Conservation (phyloP, 2,113 vertebrate genomes). For the Tychaedon coryphoeus region DNA sequence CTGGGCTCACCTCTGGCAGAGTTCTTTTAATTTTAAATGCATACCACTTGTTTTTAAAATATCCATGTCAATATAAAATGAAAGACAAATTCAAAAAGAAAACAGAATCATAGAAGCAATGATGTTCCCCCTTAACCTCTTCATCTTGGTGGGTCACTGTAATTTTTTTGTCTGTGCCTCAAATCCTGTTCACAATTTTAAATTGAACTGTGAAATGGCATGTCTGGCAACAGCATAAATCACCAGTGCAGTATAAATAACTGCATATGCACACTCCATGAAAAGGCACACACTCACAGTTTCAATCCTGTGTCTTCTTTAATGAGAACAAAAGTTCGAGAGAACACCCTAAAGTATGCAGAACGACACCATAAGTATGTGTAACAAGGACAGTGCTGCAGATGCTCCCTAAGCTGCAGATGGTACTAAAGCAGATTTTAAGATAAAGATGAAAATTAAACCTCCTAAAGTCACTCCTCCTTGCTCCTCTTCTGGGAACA, state of each 20-base stretch:
- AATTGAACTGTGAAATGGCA: neutral
- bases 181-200: neutral
- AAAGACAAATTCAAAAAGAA: neutral
- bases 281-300: neutral
- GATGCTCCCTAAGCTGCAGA: neutral
- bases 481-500: neutral
- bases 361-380: neutral
- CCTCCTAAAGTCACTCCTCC: neutral
- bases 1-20: neutral
- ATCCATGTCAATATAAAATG: rapidly evolving
- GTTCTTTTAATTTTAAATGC: neutral
- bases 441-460: slow-evolving; percentile 17
- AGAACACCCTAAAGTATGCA: neutral
- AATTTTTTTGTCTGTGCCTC: neutral
- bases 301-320: neutral
- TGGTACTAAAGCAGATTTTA: neutral
- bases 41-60: neutral
- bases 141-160: neutral
- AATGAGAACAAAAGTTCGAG: neutral
- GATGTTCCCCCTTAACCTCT: neutral
- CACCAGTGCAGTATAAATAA: neutral
- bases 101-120: neutral
- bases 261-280: neutral
- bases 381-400: neutral
- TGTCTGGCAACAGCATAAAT: neutral